A percentile compares a stretch with the other conserved stretches of the same genome.
phyloP scores from a whole-genome alignment of 2,888 invertebrate species.

The Psylliodes chrysocephalus region DNA sequence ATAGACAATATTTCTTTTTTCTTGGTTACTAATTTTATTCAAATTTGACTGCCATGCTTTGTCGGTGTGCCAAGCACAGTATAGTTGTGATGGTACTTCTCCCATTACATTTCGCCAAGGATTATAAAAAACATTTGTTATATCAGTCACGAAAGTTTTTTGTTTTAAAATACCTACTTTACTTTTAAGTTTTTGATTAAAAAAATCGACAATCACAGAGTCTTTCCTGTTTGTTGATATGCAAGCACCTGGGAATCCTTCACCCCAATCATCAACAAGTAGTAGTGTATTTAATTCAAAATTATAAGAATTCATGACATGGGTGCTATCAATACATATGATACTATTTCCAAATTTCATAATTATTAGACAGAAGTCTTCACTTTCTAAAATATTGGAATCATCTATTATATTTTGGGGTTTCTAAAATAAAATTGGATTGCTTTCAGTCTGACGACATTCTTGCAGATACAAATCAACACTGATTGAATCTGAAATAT shows the following conservation, averaged over 20 bases:
- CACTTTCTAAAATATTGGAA: neutral
- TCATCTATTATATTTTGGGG: neutral
- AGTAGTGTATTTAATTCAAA: conserved; percentile 37
- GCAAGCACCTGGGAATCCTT: conserved; percentile 35
- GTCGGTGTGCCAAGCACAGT: neutral
- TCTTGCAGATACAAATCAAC: neutral
- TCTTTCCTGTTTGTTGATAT: conserved; percentile 39
- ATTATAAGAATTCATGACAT: conserved; percentile 35
- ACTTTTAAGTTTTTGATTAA: conserved; percentile 20
- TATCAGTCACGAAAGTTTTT: neutral
- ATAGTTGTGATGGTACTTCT: neutral
- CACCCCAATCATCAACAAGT: conserved; percentile 36
- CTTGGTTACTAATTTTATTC: neutral
- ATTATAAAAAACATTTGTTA: neutral
- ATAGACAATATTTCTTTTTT: neutral
- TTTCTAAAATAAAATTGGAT: conserved; percentile 5
- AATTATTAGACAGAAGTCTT: conserved; percentile 34
- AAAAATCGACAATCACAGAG: conserved; percentile 23
- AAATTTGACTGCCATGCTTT: neutral
- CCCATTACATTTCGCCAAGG: neutral
- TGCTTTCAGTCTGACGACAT: neutral
- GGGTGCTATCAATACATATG: conserved; percentile 34
- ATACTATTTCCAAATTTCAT: conserved; percentile 38
- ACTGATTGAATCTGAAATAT: neutral
- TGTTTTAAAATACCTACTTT: neutral